Percentiles rank a stretch among this genome's conserved stretches.
These are phyloP conservation scores for Microcebus murinus DNA, from an alignment of 2,113 vertebrate genomes.

Conservation along the genomic window DNA sequence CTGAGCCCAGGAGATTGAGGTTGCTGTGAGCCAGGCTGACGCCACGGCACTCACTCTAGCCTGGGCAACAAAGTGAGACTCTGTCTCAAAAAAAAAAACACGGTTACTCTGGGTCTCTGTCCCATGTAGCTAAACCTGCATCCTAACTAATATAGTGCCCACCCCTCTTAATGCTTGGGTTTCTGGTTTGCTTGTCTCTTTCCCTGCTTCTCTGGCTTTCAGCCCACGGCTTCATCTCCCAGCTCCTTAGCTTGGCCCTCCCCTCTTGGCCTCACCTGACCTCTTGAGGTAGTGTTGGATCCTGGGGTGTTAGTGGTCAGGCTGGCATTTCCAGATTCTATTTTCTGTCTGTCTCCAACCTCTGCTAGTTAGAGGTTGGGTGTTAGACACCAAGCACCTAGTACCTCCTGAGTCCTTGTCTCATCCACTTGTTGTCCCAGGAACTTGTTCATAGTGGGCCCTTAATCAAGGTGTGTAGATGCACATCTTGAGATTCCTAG, in stretches of 20 bases:
- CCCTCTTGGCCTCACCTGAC: neutral
- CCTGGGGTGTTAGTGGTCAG: neutral
- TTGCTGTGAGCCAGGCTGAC: too few species aligned
- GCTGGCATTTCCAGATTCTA: neutral
- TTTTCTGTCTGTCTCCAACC: neutral
- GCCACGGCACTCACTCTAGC: too few species aligned
- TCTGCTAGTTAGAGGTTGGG: neutral
- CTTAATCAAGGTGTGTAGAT: neutral
- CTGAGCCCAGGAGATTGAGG: too few species aligned
- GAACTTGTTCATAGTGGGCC: neutral
- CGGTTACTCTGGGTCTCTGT: neutral
- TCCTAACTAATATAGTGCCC: neutral
- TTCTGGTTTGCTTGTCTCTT: neutral
- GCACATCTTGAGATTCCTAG: neutral
- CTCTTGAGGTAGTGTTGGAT: neutral
- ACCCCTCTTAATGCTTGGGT: neutral
- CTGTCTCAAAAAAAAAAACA: too few species aligned
- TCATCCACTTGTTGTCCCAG: neutral
- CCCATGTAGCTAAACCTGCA: neutral
- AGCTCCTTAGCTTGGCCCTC: neutral
- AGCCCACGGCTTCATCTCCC: neutral
- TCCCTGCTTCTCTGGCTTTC: neutral
- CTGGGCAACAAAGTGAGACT: too few species aligned
- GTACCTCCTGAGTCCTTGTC: neutral
- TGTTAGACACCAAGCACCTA: neutral